A percentile compares a stretch with the other conserved stretches of the same genome.
phyloP scores from a whole-genome alignment of 1,140 invertebrate genomes.

The Stegodyphus mimosarum region DNA sequence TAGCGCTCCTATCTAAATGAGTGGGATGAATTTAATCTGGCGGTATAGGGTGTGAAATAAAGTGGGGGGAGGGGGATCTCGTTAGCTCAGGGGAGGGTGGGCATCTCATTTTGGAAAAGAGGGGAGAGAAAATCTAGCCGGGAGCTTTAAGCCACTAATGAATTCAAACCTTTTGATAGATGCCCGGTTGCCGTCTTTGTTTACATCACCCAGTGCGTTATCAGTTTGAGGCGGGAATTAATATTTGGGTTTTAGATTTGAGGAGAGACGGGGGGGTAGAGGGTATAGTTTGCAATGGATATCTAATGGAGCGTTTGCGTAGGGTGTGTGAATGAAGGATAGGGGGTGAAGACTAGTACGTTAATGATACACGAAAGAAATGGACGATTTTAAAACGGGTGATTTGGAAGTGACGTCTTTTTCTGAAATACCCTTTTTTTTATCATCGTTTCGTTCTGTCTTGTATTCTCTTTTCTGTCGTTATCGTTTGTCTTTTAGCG shows the following conservation, averaged over 20 bases:
- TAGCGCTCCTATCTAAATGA: slow-evolving; percentile 27
- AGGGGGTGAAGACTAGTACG: neutral
- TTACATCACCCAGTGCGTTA: slow-evolving; percentile 33
- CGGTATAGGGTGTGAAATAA: neutral
- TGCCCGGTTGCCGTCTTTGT: slow-evolving; percentile 19
- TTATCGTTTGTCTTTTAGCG: slow-evolving; percentile 47
- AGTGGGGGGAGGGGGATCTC: neutral
- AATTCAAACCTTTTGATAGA: slow-evolving; percentile 51
- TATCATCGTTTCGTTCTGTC: neutral
- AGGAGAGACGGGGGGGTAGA: slow-evolving; percentile 5
- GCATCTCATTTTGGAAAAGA: neutral
- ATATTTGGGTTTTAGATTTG: slow-evolving; percentile 56
- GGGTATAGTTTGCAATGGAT: slow-evolving; percentile 19
- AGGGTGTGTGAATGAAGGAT: neutral
- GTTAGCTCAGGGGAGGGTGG: slow-evolving; percentile 5
- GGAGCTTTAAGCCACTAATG: slow-evolving; percentile 29
- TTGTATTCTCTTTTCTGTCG: slow-evolving; percentile 15
- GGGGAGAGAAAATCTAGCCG: slow-evolving; percentile 7
- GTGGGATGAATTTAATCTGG: slow-evolving; percentile 48
- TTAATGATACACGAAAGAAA: slow-evolving; percentile 42
- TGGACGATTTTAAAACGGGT: slow-evolving; percentile 42
- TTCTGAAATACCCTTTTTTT: slow-evolving; percentile 9
- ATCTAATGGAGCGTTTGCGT: slow-evolving; percentile 43
- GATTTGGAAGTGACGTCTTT: slow-evolving; percentile 41
- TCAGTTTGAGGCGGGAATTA: slow-evolving; percentile 32